Evolutionary conservation across 1,140 invertebrate species (phyloP).

Genomic region (Piezodorus guildinii): DNA sequence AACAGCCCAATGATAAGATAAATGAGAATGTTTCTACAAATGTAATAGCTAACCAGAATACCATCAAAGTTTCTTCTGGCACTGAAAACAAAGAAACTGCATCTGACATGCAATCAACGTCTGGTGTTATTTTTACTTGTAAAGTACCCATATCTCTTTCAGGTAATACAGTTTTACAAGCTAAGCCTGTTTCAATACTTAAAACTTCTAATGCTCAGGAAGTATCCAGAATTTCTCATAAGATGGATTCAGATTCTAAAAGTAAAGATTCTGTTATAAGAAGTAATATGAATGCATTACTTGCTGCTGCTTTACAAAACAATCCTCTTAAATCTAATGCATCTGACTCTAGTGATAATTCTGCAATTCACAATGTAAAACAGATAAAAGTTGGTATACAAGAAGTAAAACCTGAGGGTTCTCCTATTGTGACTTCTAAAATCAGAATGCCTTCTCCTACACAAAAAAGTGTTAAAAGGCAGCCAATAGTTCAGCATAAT

Average conservation of each 20-base stretch:
- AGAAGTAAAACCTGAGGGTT: conserved; percentile 11
- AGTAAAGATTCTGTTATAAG: conserved; percentile 36
- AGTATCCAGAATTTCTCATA: conserved; percentile 3
- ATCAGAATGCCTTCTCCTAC: conserved; percentile 17
- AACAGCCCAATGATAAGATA: not conserved
- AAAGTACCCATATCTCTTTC: conserved; percentile 23
- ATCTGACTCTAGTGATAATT: conserved; percentile 2
- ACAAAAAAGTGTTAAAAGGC: conserved; percentile 21
- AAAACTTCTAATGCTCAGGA: conserved; percentile 21
- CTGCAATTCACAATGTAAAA: conserved; percentile 5
- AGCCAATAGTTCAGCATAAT: conserved; percentile 7
- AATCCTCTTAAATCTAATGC: conserved; percentile 13
- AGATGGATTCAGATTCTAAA: conserved; percentile 22
- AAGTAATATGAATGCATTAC: conserved; percentile 36
- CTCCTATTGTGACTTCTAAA: conserved; percentile 3
- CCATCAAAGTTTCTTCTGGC: not conserved
- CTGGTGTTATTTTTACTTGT: conserved; percentile 26
- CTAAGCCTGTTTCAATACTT: conserved; percentile 26
- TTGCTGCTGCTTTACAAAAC: conserved; percentile 34
- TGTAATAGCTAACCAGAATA: not conserved
- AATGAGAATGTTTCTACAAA: not conserved
- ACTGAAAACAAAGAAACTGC: not conserved
- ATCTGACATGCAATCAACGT: conserved; percentile 13
- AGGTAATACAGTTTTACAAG: conserved; percentile 21
- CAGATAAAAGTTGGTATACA: conserved; percentile 14